These are phyloP conservation scores for Emydura subglobosa DNA, from an alignment of 2,113 vertebrate species.

Conservation along the genomic window DNA sequence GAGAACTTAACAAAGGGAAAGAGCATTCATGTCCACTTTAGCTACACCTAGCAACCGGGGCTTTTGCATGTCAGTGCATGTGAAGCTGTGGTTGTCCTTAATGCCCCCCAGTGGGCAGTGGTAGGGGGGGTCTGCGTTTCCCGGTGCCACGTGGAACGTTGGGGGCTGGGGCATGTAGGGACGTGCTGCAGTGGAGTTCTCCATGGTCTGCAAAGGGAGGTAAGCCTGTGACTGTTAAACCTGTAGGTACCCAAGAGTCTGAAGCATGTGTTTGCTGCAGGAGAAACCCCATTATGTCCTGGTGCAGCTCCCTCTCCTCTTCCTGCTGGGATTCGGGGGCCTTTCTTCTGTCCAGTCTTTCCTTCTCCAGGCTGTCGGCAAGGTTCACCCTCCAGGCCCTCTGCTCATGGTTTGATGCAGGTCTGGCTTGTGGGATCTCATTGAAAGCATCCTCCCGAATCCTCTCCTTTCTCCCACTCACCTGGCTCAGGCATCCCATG, in stretches of 20 bases:
- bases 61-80: not conserved
- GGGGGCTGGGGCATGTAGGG: not conserved
- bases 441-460: not conserved
- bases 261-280: not conserved
- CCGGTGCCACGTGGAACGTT: not conserved
- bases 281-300: not conserved
- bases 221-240: not conserved
- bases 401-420: not conserved
- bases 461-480: not conserved
- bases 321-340: not conserved
- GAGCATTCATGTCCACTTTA: not conserved
- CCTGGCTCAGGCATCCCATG: not conserved
- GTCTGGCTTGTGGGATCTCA: not conserved
- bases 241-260: not conserved
- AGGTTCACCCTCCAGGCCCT: not conserved
- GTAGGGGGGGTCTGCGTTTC: not conserved
- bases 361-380: not conserved
- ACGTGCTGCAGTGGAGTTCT: not conserved
- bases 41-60: not conserved
- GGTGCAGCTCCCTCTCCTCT: not conserved
- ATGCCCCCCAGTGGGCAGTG: not conserved
- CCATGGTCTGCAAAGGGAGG: not conserved
- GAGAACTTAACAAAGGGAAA: not conserved
- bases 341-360: not conserved
- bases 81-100: not conserved